Evolutionary conservation across 2,888 invertebrate species (phyloP).

Genomic region (Epicampocera succincta): DNA sequence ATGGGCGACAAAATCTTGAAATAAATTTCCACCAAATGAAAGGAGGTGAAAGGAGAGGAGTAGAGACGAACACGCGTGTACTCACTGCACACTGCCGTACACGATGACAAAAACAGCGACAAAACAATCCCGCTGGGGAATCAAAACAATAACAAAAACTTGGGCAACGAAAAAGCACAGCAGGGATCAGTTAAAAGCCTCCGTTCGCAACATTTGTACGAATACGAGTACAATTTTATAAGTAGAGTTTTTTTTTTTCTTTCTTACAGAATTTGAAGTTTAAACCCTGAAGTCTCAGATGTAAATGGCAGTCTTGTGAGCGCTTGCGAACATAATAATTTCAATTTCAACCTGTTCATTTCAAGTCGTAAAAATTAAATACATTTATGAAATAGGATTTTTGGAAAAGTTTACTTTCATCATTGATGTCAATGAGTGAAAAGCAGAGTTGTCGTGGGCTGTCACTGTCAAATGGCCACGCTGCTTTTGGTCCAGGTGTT

Average conservation of each 20-base stretch:
- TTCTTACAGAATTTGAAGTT: constrained; percentile 4
- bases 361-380: constrained; percentile 63
- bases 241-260: not conserved
- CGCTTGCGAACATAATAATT: constrained; percentile 54
- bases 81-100: constrained; percentile 34
- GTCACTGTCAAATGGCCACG: too few relatives aligned
- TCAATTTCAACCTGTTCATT: constrained; percentile 66
- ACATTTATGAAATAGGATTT: constrained; percentile 58
- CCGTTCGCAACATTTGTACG: constrained; percentile 28
- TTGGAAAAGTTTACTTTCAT: constrained; percentile 46
- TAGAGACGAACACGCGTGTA: constrained; percentile 31
- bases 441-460: constrained; percentile 22
- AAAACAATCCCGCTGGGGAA: constrained; percentile 60
- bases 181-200: constrained; percentile 66
- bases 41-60: not conserved
- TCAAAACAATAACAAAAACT: constrained; percentile 54
- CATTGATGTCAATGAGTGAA: constrained; percentile 17
- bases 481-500: too few relatives aligned
- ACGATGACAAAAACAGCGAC: constrained; percentile 45
- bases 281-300: constrained; percentile 50
- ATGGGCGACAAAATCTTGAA: constrained; percentile 27
- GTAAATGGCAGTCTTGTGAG: constrained; percentile 55
- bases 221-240: not conserved
- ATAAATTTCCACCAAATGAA: constrained; percentile 42
- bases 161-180: constrained; percentile 59